Conservation (phyloP, 23 tunicate species). For the Oikopleura dioica region DNA sequence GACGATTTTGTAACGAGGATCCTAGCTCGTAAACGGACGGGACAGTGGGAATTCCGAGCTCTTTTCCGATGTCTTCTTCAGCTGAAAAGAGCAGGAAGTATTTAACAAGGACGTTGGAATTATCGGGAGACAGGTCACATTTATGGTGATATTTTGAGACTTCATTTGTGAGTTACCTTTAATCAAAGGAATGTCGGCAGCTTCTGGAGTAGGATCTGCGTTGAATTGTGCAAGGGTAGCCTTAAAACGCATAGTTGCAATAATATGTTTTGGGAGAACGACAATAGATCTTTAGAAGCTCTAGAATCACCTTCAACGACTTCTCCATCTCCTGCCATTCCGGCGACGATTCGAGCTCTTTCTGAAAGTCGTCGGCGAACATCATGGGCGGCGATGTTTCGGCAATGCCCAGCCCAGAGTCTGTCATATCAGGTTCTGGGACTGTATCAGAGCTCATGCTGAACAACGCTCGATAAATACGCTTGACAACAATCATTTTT, state of each 20-base stretch:
- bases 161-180: too few species aligned
- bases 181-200: background rate
- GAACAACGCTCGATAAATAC: too few species aligned
- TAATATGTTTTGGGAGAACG: too few species aligned
- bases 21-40: background rate
- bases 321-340: conserved; percentile 13
- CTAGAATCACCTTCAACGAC: background rate
- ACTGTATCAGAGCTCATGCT: too few species aligned
- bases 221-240: conserved; percentile 2
- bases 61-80: background rate
- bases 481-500: too few species aligned
- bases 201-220: background rate
- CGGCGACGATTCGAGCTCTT: background rate
- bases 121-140: too few species aligned
- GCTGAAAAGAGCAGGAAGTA: background rate
- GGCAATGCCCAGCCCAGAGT: background rate
- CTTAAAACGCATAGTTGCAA: too few species aligned
- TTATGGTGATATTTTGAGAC: too few species aligned
- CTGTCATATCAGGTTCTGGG: background rate
- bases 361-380: conserved; percentile 11
- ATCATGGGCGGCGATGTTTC: background rate
- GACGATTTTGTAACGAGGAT: background rate
- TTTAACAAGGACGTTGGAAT: too few species aligned
- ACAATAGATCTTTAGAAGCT: too few species aligned
- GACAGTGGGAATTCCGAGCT: background rate